These are phyloP conservation scores for Diadromus collaris DNA, from an alignment of 2,888 invertebrate species.

Conservation along the genomic window DNA sequence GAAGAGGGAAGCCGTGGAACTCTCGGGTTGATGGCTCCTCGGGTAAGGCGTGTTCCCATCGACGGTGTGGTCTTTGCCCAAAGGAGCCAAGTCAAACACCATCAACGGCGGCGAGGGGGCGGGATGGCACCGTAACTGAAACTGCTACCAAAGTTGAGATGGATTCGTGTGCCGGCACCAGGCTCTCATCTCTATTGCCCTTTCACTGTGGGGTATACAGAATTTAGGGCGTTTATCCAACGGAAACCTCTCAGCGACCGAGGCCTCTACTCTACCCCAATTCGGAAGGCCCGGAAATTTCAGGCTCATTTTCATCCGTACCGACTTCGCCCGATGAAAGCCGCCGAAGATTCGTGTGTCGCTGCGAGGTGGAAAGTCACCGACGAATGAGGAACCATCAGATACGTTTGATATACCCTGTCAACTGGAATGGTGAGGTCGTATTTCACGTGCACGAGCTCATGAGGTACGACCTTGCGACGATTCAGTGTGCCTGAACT, in stretches of 20 bases:
- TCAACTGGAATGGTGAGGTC: no score
- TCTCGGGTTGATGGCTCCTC: constrained; percentile 13
- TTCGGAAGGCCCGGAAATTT: background rate
- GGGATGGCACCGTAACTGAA: constrained; percentile 34
- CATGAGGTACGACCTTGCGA: no score
- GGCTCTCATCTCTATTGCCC: constrained; percentile 20
- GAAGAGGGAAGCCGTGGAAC: constrained; percentile 15
- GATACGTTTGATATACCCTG: background rate
- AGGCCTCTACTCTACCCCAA: background rate
- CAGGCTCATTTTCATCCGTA: background rate
- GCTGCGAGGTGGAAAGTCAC: background rate
- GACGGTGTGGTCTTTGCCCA: constrained; percentile 42
- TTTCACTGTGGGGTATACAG: constrained; percentile 1
- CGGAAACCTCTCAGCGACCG: background rate
- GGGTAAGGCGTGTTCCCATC: constrained; percentile 20
- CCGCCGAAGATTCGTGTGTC: background rate
- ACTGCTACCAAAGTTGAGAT: constrained; percentile 32
- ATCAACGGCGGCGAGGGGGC: constrained; percentile 31
- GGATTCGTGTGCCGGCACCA: constrained; percentile 16
- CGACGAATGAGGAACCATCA: background rate
- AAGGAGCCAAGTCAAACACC: constrained; percentile 59
- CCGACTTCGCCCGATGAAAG: background rate
- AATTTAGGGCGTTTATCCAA: constrained; percentile 11
- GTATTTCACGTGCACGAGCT: no score
- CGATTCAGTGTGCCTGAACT: no score